Evolutionary conservation across 2,888 invertebrate genomes (phyloP).

Genomic region (Nomada goodeniana): DNA sequence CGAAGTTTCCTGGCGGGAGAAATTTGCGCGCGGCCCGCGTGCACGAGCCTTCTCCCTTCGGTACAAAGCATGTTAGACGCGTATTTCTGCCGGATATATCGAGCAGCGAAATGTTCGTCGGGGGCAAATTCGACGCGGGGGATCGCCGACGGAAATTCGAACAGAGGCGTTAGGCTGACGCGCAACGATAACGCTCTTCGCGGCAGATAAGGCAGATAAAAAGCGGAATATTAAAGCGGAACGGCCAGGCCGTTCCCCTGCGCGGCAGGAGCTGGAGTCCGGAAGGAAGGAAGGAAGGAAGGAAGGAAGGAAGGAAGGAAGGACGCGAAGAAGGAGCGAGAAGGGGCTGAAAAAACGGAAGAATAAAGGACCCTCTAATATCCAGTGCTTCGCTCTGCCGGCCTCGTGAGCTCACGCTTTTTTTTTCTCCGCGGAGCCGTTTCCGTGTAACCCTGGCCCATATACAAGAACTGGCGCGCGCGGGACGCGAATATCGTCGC

Average conservation of each 20-base stretch:
- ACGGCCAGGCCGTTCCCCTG: constrained; percentile 4
- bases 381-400: constrained; percentile 38
- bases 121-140: constrained; percentile 35
- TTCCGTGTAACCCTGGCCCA: constrained; percentile 66
- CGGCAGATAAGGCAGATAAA: constrained; percentile 39
- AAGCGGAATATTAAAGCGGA: constrained; percentile 27
- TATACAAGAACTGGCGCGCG: constrained; percentile 30
- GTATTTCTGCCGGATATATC: constrained; percentile 3
- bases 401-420: constrained; percentile 29
- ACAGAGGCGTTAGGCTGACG: constrained; percentile 48
- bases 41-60: neutral
- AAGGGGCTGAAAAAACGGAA: constrained; percentile 30
- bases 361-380: constrained; percentile 49
- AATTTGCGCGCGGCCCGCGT: constrained; percentile 1
- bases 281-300: constrained; percentile 23
- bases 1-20: constrained; percentile 26
- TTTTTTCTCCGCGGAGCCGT: constrained; percentile 27
- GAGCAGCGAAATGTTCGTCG: neutral
- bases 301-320: constrained; percentile 24
- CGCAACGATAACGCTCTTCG: constrained; percentile 53
- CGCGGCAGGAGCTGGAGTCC: neutral
- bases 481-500: constrained; percentile 3
- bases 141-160: constrained; percentile 54
- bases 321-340: constrained; percentile 5
- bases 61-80: constrained; percentile 21